Conservation (phyloP, 2,888 invertebrate genomes). For the Congeria kusceri region DNA sequence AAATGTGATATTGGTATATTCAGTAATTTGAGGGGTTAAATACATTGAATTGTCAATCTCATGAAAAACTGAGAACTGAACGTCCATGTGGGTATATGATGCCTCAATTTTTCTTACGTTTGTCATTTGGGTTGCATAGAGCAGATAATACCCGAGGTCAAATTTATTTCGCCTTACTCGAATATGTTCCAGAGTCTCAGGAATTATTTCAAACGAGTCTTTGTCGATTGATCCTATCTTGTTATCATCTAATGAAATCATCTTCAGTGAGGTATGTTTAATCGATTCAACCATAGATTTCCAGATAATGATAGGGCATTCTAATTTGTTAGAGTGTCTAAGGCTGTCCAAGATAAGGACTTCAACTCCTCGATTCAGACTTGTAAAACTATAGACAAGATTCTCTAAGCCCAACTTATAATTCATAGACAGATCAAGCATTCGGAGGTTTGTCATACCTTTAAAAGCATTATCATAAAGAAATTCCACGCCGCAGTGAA, state of each 20-base stretch:
- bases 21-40: no score
- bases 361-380: slow-evolving; percentile 3
- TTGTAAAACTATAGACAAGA: slow-evolving; percentile 5
- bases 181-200: slow-evolving; percentile 16
- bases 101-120: slow-evolving; percentile 25
- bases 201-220: slow-evolving; percentile 15
- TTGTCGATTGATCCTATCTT: slow-evolving; percentile 8
- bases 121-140: slow-evolving; percentile 14
- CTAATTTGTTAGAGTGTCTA: not conserved
- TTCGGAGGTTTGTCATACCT: slow-evolving; percentile 8
- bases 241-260: slow-evolving; percentile 34
- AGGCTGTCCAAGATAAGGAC: slow-evolving; percentile 10
- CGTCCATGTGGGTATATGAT: slow-evolving; percentile 33
- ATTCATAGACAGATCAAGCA: slow-evolving; percentile 40
- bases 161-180: slow-evolving; percentile 27
- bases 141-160: slow-evolving; percentile 25
- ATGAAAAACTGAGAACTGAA: not conserved
- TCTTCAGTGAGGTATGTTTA: slow-evolving; percentile 7
- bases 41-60: not conserved
- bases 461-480: slow-evolving; percentile 22
- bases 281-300: slow-evolving; percentile 7
- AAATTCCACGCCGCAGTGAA: slow-evolving; percentile 19
- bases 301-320: not conserved
- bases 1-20: no score
- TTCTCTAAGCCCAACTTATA: no score